A percentile compares a stretch with the other conserved stretches of the same genome.
These are phyloP conservation scores for Neoitamus cyanurus DNA, from an alignment of 2,888 invertebrate species.

Conservation along the genomic window DNA sequence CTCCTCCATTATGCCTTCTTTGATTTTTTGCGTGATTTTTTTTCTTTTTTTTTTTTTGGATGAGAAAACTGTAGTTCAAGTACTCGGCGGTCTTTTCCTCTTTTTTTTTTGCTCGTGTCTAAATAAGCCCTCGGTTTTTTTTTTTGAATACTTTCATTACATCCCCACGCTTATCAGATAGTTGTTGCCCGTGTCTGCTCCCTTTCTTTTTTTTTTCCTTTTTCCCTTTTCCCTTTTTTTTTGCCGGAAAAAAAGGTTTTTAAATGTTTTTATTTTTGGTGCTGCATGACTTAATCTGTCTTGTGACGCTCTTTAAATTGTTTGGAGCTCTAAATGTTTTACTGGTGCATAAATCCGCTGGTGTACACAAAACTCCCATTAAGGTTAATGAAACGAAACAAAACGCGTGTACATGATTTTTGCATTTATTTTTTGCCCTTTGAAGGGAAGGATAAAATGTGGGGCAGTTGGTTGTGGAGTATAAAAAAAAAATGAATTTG, in stretches of 20 bases:
- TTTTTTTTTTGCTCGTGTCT: neutral
- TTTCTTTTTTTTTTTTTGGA: neutral
- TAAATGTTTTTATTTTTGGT: neutral
- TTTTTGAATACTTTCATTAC: neutral
- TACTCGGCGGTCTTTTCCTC: neutral
- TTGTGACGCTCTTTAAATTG: neutral
- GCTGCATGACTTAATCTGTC: neutral
- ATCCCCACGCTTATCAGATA: neutral
- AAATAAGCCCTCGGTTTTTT: neutral
- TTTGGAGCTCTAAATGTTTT: neutral
- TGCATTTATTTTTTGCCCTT: neutral
- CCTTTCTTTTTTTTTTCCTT: neutral
- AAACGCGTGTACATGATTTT: neutral
- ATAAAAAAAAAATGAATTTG: neutral
- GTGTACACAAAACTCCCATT: conserved; percentile 13
- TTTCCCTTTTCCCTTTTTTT: neutral
- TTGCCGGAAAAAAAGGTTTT: neutral
- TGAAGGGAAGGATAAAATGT: neutral
- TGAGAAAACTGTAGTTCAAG: neutral
- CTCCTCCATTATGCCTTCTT: neutral
- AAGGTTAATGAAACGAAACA: conserved; percentile 1
- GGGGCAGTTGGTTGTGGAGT: neutral
- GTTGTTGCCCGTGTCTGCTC: neutral
- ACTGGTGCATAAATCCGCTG: neutral
- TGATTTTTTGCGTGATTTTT: neutral